These are phyloP conservation scores for Eumacrocentrus americanus DNA, from an alignment of 2,888 invertebrate genomes.

Conservation along the genomic window DNA sequence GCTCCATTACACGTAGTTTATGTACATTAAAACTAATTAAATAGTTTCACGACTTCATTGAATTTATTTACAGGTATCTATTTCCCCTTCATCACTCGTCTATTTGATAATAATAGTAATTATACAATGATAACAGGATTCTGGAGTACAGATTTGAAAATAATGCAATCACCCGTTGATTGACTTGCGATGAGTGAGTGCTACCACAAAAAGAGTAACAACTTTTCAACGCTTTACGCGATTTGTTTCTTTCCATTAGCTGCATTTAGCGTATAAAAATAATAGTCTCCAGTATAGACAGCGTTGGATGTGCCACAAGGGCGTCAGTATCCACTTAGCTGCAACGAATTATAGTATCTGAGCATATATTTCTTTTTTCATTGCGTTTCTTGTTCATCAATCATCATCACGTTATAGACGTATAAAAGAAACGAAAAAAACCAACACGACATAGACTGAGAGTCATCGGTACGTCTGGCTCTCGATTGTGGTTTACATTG, in stretches of 20 bases:
- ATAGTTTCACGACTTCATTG: conserved; percentile 42
- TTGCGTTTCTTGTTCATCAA: conserved; percentile 12
- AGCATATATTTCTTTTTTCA: conserved; percentile 43
- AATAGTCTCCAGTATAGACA: conserved; percentile 53
- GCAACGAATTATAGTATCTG: conserved; percentile 44
- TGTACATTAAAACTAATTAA: conserved; percentile 53
- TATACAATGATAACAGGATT: conserved; percentile 35
- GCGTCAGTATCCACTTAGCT: conserved; percentile 37
- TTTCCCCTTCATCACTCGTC: conserved; percentile 28
- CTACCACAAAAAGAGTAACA: too few species aligned
- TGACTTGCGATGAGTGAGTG: too few species aligned
- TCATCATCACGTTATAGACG: not conserved
- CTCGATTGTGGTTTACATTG: conserved; percentile 7
- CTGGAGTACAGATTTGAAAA: not conserved
- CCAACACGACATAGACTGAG: conserved; percentile 25
- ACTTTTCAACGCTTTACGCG: conserved; percentile 20
- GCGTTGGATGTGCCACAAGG: conserved; percentile 32
- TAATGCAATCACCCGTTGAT: not conserved
- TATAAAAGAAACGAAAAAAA: not conserved
- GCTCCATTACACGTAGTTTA: conserved; percentile 51
- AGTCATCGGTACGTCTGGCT: conserved; percentile 10
- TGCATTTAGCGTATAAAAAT: conserved; percentile 53
- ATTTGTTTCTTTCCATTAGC: conserved; percentile 18
- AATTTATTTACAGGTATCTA: conserved; percentile 22
- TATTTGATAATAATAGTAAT: conserved; percentile 31